phyloP scores from a whole-genome alignment of 2,797 vertebrate species.

The Martes flavigula region DNA sequence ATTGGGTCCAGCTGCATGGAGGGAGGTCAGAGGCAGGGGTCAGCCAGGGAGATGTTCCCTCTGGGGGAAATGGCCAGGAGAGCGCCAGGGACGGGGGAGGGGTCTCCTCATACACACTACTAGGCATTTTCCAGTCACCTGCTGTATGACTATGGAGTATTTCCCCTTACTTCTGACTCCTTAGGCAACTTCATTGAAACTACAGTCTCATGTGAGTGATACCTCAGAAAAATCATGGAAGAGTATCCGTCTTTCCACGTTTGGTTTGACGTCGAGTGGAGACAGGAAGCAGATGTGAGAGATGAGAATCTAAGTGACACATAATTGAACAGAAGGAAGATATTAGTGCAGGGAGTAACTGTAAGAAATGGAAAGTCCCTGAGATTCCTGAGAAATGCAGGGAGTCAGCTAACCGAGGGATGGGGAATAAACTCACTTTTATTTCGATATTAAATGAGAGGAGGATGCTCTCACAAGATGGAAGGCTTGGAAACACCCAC shows the following conservation, averaged over 20 bases:
- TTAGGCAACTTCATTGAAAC: not conserved
- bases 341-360: not conserved
- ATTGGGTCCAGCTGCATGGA: not conserved
- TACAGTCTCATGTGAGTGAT: not conserved
- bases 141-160: not conserved
- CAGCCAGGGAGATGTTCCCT: not conserved
- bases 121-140: not conserved
- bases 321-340: not conserved
- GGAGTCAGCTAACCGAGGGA: not conserved
- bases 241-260: not conserved
- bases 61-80: not conserved
- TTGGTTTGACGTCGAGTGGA: not conserved
- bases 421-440: not conserved
- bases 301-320: not conserved
- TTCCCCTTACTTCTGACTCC: not conserved
- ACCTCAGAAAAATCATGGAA: not conserved
- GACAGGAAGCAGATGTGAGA: not conserved
- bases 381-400: conserved; percentile 12
- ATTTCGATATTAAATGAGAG: not conserved
- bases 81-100: not conserved
- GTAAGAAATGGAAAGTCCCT: conserved; percentile 49
- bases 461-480: not conserved
- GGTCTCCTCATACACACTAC: not conserved
- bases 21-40: not conserved
- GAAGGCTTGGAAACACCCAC: conserved; percentile 8